Conservation (phyloP, 1,140 invertebrate species). For the Diorhabda elongata region DNA sequence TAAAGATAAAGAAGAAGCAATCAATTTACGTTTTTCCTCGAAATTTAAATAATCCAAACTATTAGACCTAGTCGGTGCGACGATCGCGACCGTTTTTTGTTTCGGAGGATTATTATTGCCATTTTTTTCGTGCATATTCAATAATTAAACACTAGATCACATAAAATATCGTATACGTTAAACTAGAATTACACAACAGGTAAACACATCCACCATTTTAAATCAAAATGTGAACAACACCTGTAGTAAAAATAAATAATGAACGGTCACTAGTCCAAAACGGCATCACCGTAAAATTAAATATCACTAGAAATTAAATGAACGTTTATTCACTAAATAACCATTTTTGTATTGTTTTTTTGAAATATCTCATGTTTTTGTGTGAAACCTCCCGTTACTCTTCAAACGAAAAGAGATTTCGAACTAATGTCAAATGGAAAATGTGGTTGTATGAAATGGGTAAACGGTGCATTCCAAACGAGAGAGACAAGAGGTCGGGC, state of each 20-base stretch:
- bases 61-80: slow-evolving; percentile 70
- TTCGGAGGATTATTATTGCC: slow-evolving; percentile 48
- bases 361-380: slow-evolving; percentile 7
- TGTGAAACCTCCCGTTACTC: neutral
- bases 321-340: slow-evolving; percentile 7
- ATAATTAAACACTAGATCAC: slow-evolving; percentile 35
- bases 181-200: neutral
- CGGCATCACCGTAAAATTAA: slow-evolving; percentile 11
- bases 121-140: slow-evolving; percentile 36
- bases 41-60: slow-evolving; percentile 87
- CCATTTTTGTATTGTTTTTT: neutral
- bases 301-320: neutral
- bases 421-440: slow-evolving; percentile 8
- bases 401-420: neutral
- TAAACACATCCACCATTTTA: slow-evolving; percentile 1
- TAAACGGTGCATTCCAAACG: slow-evolving; percentile 14
- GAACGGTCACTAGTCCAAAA: slow-evolving; percentile 9
- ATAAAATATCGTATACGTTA: slow-evolving; percentile 11
- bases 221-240: slow-evolving; percentile 7
- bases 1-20: slow-evolving; percentile 79
- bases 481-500: slow-evolving; percentile 9
- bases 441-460: neutral
- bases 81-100: slow-evolving; percentile 60
- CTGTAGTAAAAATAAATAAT: slow-evolving; percentile 10
- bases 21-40: slow-evolving; percentile 83